Evolutionary conservation across 2,888 invertebrate genomes (phyloP).

Genomic region (Drosophila sordidula): DNA sequence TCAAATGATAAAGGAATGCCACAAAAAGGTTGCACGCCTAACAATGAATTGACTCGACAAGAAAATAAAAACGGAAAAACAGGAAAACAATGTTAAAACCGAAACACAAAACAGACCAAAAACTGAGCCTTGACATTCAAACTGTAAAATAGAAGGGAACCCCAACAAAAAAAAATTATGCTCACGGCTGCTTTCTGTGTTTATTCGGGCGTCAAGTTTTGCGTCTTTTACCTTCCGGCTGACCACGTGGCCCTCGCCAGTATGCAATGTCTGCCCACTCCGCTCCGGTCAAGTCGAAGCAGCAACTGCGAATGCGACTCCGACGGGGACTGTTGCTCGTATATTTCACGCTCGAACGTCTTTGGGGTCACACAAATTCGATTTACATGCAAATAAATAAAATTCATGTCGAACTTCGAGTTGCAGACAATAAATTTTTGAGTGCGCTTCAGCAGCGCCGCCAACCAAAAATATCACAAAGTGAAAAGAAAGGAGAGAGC

Average conservation of each 20-base stretch:
- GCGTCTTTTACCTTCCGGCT: constrained; percentile 36
- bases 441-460: constrained; percentile 64
- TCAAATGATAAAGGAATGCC: constrained; percentile 69
- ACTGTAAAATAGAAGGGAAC: neutral
- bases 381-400: constrained; percentile 84
- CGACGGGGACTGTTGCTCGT: constrained; percentile 45
- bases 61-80: constrained; percentile 26
- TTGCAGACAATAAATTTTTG: constrained; percentile 81
- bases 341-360: constrained; percentile 75
- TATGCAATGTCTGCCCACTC: constrained; percentile 25
- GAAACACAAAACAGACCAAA: constrained; percentile 33
- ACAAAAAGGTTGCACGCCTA: constrained; percentile 44
- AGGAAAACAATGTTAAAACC: constrained; percentile 19
- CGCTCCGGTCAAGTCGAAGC: neutral
- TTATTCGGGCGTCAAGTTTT: constrained; percentile 47
- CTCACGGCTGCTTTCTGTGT: constrained; percentile 35
- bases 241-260: constrained; percentile 24
- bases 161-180: constrained; percentile 4
- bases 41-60: constrained; percentile 45
- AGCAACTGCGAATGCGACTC: constrained; percentile 8
- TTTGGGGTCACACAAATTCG: constrained; percentile 82
- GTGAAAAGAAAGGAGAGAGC: constrained; percentile 2
- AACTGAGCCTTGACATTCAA: constrained; percentile 47
- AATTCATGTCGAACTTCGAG: constrained; percentile 79
- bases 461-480: constrained; percentile 22